phyloP scores from a whole-genome alignment of 2,888 invertebrate genomes.

The Augiades crinisus region DNA sequence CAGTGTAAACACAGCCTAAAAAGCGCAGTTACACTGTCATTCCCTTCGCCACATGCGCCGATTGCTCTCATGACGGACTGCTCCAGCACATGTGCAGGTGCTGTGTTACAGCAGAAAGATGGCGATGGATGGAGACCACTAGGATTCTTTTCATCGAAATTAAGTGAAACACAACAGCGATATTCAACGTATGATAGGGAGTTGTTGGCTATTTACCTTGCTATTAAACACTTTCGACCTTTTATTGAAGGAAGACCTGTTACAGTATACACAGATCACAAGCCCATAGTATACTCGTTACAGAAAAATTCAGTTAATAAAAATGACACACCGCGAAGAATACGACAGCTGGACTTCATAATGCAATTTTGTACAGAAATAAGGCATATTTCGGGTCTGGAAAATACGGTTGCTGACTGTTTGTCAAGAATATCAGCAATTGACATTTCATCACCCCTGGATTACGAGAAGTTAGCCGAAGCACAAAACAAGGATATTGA shows the following conservation, averaged over 20 bases:
- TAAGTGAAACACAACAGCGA: slow-evolving; percentile 18
- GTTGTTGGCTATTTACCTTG: slow-evolving; percentile 26
- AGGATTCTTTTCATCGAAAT: slow-evolving; percentile 26
- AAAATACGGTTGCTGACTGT: slow-evolving; percentile 20
- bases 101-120: slow-evolving; percentile 1
- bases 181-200: slow-evolving; percentile 22
- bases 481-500: neutral
- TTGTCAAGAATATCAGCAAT: slow-evolving; percentile 27
- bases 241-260: slow-evolving; percentile 21
- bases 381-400: slow-evolving; percentile 11
- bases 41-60: neutral
- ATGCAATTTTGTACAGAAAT: slow-evolving; percentile 18
- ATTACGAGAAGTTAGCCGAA: neutral
- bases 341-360: slow-evolving; percentile 27
- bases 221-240: slow-evolving; percentile 22
- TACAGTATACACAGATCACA: slow-evolving; percentile 23
- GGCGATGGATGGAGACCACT: slow-evolving; percentile 23
- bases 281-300: slow-evolving; percentile 11
- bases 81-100: neutral
- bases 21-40: slow-evolving; percentile 1
- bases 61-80: neutral
- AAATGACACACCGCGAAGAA: slow-evolving; percentile 5
- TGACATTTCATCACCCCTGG: slow-evolving; percentile 7
- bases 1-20: slow-evolving; percentile 29
- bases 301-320: slow-evolving; percentile 6